phyloP scores from a whole-genome alignment of 2,113 vertebrate genomes.

The Orientallactaga bullata region DNA sequence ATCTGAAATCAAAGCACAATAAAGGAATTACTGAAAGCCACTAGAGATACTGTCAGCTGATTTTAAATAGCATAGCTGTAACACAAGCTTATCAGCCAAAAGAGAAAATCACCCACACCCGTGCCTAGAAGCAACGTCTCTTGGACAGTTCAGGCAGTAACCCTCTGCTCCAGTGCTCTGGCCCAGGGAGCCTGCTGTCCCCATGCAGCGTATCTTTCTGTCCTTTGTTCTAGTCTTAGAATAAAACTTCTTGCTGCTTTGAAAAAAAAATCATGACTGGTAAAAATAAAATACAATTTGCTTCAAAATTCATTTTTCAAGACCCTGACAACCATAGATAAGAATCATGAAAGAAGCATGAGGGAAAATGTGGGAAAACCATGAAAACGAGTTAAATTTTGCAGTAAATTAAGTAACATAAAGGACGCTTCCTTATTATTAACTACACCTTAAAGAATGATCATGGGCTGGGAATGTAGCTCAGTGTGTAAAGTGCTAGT shows the following conservation, averaged over 20 bases:
- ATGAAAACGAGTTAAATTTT: background rate
- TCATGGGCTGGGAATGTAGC: background rate
- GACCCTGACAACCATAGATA: background rate
- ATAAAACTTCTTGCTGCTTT: too few species aligned
- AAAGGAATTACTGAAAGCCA: conserved; percentile 27
- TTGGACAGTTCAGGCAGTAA: too few species aligned
- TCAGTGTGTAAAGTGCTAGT: background rate
- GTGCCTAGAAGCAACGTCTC: too few species aligned
- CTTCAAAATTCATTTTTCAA: conserved; percentile 62
- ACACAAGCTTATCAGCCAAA: too few species aligned
- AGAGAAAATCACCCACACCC: too few species aligned
- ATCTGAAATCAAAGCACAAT: conserved; percentile 30
- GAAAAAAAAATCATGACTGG: too few species aligned
- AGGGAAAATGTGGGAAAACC: background rate
- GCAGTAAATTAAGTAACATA: background rate
- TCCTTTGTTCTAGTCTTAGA: too few species aligned
- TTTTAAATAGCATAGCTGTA: conserved; percentile 13
- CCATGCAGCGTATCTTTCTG: too few species aligned
- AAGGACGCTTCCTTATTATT: background rate
- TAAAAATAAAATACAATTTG: conserved; percentile 56
- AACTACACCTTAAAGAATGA: background rate
- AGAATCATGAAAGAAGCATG: conserved; percentile 1
- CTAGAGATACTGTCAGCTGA: background rate
- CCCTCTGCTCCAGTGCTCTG: too few species aligned
- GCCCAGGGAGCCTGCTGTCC: too few species aligned